Evolutionary conservation across 2,888 invertebrate genomes (phyloP).

Genomic region (Eubasilissa splendida): DNA sequence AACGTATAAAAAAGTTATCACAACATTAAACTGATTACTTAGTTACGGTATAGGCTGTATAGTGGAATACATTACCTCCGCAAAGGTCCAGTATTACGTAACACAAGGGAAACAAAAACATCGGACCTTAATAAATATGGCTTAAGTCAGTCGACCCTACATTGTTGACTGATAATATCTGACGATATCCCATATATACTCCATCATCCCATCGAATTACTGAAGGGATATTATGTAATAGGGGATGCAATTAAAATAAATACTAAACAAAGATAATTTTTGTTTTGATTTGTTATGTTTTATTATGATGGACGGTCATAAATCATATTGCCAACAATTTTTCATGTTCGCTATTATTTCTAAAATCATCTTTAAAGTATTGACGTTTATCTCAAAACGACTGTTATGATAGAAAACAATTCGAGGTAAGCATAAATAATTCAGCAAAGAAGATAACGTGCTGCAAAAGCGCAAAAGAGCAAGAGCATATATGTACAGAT

Average conservation of each 20-base stretch:
- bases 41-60: background rate
- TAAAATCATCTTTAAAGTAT: too few relatives aligned
- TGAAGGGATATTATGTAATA: background rate
- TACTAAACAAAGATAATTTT: background rate
- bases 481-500: too few relatives aligned
- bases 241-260: slow-evolving; percentile 9
- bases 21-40: slow-evolving; percentile 3
- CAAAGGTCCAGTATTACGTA: background rate
- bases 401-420: too few relatives aligned
- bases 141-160: slow-evolving; percentile 5
- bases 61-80: background rate
- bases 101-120: slow-evolving; percentile 20
- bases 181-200: background rate
- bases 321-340: too few relatives aligned
- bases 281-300: too few relatives aligned
- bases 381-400: too few relatives aligned
- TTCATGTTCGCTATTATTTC: too few relatives aligned
- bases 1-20: slow-evolving; percentile 14
- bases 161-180: slow-evolving; percentile 25
- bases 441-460: too few relatives aligned
- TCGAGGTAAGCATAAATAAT: too few relatives aligned
- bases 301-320: too few relatives aligned
- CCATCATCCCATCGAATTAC: background rate
- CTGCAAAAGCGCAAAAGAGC: too few relatives aligned
- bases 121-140: slow-evolving; percentile 5